Conservation (phyloP, 2,888 invertebrate species). For the Chirona hameri region DNA sequence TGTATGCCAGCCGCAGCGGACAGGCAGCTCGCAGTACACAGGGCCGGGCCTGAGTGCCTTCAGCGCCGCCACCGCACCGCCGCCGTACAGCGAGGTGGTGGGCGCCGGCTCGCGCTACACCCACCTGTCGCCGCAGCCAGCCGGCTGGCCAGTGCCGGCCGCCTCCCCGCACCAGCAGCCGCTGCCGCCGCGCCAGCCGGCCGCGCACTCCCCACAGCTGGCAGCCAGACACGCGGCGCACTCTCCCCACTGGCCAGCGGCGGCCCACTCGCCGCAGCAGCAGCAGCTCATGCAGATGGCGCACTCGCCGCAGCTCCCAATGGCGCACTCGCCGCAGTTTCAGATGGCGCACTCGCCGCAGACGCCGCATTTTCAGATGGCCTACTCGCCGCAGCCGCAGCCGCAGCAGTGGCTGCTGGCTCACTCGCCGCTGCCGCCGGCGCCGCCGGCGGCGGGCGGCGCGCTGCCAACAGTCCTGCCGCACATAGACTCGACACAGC, state of each 20-base stretch:
- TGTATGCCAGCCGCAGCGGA: neutral
- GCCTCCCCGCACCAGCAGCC: neutral
- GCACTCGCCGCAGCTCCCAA: neutral
- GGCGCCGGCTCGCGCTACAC: neutral
- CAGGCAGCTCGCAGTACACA: neutral
- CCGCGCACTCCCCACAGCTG: neutral
- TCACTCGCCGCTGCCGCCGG: neutral
- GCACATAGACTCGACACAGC: neutral
- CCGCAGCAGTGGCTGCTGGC: neutral
- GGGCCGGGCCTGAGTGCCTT: neutral
- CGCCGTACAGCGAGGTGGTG: slow-evolving; percentile 27
- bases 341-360: neutral
- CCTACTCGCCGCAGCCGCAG: neutral
- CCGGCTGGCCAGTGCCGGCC: neutral
- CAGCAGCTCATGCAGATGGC: neutral
- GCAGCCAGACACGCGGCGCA: neutral
- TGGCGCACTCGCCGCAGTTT: neutral
- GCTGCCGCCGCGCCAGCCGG: neutral
- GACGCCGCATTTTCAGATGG: neutral
- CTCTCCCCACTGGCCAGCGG: neutral
- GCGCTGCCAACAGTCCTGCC: slow-evolving; percentile 2
- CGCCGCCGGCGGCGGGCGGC: neutral
- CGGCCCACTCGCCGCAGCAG: neutral
- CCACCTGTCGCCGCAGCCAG: neutral
- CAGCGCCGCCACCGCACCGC: slow-evolving; percentile 8